These are phyloP conservation scores for Cotesia glomerata DNA, from an alignment of 1,140 invertebrate genomes.

Conservation along the genomic window DNA sequence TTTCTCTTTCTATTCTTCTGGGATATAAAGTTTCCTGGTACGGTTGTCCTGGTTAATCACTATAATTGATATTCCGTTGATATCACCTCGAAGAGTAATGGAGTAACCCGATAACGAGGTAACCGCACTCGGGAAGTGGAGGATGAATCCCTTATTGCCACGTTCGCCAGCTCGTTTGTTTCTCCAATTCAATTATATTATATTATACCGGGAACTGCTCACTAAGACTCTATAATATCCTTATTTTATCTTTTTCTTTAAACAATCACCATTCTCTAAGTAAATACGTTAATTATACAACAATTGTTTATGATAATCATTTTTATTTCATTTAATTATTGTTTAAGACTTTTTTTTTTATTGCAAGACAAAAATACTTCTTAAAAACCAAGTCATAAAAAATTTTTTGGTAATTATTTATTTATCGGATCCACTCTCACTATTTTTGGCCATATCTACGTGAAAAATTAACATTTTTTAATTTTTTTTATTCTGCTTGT, in stretches of 20 bases:
- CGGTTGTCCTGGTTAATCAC: conserved; percentile 62
- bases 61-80: conserved; percentile 65
- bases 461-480: too few relatives aligned
- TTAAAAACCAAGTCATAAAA: neutral
- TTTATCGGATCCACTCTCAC: neutral
- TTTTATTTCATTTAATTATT: too few relatives aligned
- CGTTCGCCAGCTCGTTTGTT: conserved; percentile 48
- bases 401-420: too few relatives aligned
- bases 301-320: too few relatives aligned
- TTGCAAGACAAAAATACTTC: neutral
- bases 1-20: conserved; percentile 27
- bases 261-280: too few relatives aligned
- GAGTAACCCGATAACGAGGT: conserved; percentile 59
- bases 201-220: conserved; percentile 40
- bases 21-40: conserved; percentile 47
- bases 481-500: neutral
- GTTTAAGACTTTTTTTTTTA: too few relatives aligned
- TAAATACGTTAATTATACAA: neutral
- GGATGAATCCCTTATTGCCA: conserved; percentile 57
- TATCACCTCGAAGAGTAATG: conserved; percentile 60
- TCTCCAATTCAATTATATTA: conserved; percentile 60
- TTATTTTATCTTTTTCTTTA: neutral
- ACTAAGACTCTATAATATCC: neutral
- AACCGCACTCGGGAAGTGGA: conserved; percentile 53
- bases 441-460: neutral